Base-by-base conservation (phyloP, 2,113 vertebrate genomes). In the Peromyscus polionotus region DNA sequence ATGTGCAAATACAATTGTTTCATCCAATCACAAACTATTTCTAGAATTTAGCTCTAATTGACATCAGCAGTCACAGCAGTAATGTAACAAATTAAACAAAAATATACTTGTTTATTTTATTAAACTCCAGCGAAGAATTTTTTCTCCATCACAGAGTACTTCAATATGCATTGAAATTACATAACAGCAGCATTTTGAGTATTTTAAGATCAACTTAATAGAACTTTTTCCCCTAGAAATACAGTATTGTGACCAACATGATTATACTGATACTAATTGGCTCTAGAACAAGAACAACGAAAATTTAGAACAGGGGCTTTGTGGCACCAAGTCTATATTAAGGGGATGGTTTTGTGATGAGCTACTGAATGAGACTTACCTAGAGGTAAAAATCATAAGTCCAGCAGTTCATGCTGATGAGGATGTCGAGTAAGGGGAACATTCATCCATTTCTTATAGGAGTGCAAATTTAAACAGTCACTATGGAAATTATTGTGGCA, bases 171-270 rank as follows among this genome's bases (percentile, higher is more conserved):
- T 68, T 24, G 3, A 9, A 80, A 54, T 85, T n/a, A 45, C 72
- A 84, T 54, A 72, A 54, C 84, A 92, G 81, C 45, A 92, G 4
- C 9, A 80, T 73, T 93, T 81, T 92, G 26, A 95, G 77, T 88
- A 88, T 59, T 92, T 93, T 92, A 80, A 90, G 79, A 33, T 65
- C 68, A 94, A 98, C 79, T 19, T 96, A 36, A 93, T 5, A 88
- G 26, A 93, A 94, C 79, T 95, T 91, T 39, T 95, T 67, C 33
- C 77, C 77, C 39, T 96, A 98, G 97, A 48, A 48, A 95, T 98
- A n/a, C 42, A 98, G 77, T 98, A 94, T 90, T 98, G 91, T 98
- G 98, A 98, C 92, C 98, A 95, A 93, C 72, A 98, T 59, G 98
- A 94, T 94, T 86, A 31, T 67, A 67, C 11, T 54, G 51, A 88